Conservation (phyloP, 2,888 invertebrate genomes). For the Pasiphila rectangulata region DNA sequence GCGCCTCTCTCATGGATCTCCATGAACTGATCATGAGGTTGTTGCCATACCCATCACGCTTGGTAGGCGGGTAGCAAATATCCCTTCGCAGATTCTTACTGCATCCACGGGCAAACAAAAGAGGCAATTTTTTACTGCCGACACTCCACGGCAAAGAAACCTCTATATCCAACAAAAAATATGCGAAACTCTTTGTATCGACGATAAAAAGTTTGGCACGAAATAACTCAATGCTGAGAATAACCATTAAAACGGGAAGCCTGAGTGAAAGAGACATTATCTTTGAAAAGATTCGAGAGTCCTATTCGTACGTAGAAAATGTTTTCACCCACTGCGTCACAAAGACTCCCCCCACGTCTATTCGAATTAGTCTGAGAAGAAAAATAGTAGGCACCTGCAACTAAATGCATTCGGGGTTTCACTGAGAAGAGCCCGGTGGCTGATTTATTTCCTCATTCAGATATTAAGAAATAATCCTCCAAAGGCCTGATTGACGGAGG, state of each 20-base stretch:
- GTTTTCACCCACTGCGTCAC: constrained; percentile 31
- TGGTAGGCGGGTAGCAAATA: too few species aligned
- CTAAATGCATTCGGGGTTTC: constrained; percentile 62
- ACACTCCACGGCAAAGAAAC: too few species aligned
- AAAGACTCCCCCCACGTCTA: constrained; percentile 49
- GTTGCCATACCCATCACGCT: too few species aligned
- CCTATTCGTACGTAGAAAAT: constrained; percentile 27
- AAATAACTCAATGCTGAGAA: constrained; percentile 7
- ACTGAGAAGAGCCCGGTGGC: constrained; percentile 14
- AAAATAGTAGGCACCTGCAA: constrained; percentile 76
- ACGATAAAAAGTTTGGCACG: constrained; percentile 1
- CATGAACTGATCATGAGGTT: too few species aligned
- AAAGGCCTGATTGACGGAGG: too few species aligned
- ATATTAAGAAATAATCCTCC: too few species aligned
- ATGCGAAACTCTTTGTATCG: background rate
- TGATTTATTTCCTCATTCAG: background rate
- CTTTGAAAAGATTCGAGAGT: constrained; percentile 25
- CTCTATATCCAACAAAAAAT: background rate
- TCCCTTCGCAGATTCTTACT: too few species aligned
- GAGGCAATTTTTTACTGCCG: too few species aligned
- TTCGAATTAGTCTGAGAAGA: constrained; percentile 69
- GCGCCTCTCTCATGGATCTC: too few species aligned
- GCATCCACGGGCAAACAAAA: too few species aligned
- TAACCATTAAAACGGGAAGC: constrained; percentile 21
- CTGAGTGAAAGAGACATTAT: constrained; percentile 31